A percentile compares a stretch with the other conserved stretches of the same genome.
phyloP scores from a whole-genome alignment of 2,888 invertebrate genomes.

The Syrphus vitripennis region DNA sequence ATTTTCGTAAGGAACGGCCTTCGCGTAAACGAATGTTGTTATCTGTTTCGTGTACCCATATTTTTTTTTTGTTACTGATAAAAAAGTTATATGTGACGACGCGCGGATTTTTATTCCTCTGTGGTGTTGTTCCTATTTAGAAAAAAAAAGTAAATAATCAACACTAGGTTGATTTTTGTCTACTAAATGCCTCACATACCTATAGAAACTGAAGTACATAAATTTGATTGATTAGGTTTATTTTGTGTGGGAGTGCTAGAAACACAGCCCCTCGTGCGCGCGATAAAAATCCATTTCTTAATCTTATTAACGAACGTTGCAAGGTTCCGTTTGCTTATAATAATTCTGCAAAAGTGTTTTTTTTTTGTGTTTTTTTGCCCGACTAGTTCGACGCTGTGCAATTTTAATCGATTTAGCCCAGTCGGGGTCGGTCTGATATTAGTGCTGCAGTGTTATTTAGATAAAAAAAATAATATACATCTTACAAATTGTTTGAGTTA shows the following conservation, averaged over 20 bases:
- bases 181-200: background rate
- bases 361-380: no score
- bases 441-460: conserved; percentile 29
- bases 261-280: conserved; percentile 10
- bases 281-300: conserved; percentile 29
- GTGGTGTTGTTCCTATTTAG: background rate
- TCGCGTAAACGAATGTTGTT: conserved; percentile 62
- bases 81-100: conserved; percentile 48
- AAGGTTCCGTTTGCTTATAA: background rate
- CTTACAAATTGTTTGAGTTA: conserved; percentile 13
- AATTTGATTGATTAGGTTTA: conserved; percentile 22
- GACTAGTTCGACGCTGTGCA: conserved; percentile 4
- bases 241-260: conserved; percentile 8
- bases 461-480: background rate
- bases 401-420: conserved; percentile 62
- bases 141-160: conserved; percentile 31
- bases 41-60: conserved; percentile 45
- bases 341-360: background rate
- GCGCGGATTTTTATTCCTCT: conserved; percentile 27
- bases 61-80: conserved; percentile 55
- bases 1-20: conserved; percentile 45
- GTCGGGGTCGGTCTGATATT: conserved; percentile 40
- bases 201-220: no score
- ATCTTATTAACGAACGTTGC: conserved; percentile 11
- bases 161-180: background rate